Conservation (phyloP, 2,113 vertebrate genomes). For the Ciconia maguari region DNA sequence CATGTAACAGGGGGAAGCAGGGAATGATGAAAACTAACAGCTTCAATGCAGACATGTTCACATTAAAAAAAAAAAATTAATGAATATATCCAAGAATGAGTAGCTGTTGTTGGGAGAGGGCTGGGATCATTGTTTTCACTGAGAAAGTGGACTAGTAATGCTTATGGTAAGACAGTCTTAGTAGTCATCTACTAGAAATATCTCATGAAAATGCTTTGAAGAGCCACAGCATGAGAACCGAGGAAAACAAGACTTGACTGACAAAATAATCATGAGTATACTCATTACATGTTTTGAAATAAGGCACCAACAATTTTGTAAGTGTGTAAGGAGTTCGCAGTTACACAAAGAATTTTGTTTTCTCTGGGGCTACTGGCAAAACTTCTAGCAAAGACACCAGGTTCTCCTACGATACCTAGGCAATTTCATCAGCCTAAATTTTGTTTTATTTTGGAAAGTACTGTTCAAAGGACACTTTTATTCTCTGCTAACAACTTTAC, state of each 20-base stretch:
- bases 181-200: neutral
- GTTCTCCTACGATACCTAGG: neutral
- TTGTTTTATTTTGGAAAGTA: neutral
- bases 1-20: neutral
- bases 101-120: neutral
- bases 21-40: neutral
- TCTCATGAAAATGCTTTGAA: neutral
- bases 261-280: neutral
- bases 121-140: fast-evolving
- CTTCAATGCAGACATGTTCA: neutral
- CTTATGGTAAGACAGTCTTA: neutral
- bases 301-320: neutral
- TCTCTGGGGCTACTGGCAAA: neutral
- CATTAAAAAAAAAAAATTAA: neutral
- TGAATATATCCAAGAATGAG: neutral
- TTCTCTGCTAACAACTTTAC: neutral
- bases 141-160: neutral
- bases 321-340: neutral
- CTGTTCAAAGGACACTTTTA: neutral
- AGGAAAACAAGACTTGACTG: neutral
- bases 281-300: neutral
- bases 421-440: neutral
- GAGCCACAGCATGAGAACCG: neutral
- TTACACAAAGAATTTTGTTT: neutral
- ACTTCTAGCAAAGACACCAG: neutral